Base-by-base conservation (phyloP, 2,797 vertebrate species). In the Leptodactylus fallax region DNA sequence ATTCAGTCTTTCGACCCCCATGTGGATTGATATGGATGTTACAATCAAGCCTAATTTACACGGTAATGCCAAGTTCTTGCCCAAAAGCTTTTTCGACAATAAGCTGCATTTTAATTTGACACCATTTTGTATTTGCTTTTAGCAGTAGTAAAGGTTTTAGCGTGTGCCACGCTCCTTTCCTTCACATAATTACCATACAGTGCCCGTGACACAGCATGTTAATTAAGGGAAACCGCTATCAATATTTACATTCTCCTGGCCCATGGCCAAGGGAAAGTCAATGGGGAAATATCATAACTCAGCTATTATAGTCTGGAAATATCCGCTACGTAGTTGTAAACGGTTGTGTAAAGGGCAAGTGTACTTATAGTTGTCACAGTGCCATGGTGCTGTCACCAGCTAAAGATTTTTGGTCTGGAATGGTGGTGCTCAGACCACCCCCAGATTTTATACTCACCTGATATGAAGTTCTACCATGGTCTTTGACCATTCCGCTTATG, bases 241-340 rank as follows among this genome's bases (percentile, higher is more conserved):
- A 65, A 61, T 61, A 47, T 21, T 63, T 81, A 63, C 60, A 23
- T 81, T 47, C 21, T 21, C 45, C n/a, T 65, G 79, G 79, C 17
- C 45, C 21, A 49, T 45, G 47, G 79, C 79, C 79, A 81, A 81
- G 79, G 23, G 17, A 63, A 81, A 49, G 21, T 47, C 58, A 63
- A 7, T 23, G 79, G 60, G 60, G 60, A 81, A 47, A 63, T 81
- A 81, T 81, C 58, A 60, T 81, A 81, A 63, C 53, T 19, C 21
- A 71, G 27, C 36, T 63, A 61, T 63, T 49, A 61, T n/a, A 81
- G 16, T 11, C 25, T 61, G 36, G 19, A 81, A 81, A 81, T 47
- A 45, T 63, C 27, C 3, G 27, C 19, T 45, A 61, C 49, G 36
- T 23, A 49, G 3, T 21, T 5, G 10, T 14, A 21, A 60, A 19